Evolutionary conservation across 2,113 vertebrate species (phyloP).

Genomic region (Limanda limanda): DNA sequence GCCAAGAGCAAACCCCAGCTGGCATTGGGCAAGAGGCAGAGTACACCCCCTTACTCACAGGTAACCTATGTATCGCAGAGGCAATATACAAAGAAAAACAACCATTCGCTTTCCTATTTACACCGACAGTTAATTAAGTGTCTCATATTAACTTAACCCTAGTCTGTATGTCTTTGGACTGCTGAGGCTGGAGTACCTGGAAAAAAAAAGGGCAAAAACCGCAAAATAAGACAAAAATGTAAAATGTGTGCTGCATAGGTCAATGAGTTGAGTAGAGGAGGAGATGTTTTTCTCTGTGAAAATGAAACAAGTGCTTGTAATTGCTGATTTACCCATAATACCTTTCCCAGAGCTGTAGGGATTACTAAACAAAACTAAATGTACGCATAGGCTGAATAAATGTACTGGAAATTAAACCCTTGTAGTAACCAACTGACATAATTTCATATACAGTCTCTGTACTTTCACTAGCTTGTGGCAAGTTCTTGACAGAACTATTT

Average conservation of each 20-base stretch:
- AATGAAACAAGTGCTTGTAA: neutral
- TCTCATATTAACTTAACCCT: neutral
- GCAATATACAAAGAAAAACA: neutral
- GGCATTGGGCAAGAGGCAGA: too few species aligned
- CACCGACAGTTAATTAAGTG: neutral
- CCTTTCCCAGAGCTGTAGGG: neutral
- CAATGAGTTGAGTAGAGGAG: neutral
- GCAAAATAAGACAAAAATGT: too few species aligned
- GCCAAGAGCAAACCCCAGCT: too few species aligned
- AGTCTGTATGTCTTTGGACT: neutral
- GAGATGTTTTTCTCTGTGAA: neutral
- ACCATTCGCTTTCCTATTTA: neutral
- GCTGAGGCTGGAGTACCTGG: too few species aligned
- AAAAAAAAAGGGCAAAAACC: too few species aligned
- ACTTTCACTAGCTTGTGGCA: neutral
- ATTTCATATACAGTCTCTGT: neutral
- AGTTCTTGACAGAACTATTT: constrained; percentile 9
- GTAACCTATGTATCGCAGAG: neutral
- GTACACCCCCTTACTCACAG: too few species aligned
- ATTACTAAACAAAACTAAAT: neutral
- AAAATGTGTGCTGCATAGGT: too few species aligned
- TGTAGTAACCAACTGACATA: neutral
- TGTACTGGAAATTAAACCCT: neutral
- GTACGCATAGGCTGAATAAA: neutral
- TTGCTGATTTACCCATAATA: neutral